A percentile compares a stretch with the other conserved stretches of the same genome.
phyloP scores from a whole-genome alignment of 2,113 vertebrate genomes.

The Phaethon lepturus region DNA sequence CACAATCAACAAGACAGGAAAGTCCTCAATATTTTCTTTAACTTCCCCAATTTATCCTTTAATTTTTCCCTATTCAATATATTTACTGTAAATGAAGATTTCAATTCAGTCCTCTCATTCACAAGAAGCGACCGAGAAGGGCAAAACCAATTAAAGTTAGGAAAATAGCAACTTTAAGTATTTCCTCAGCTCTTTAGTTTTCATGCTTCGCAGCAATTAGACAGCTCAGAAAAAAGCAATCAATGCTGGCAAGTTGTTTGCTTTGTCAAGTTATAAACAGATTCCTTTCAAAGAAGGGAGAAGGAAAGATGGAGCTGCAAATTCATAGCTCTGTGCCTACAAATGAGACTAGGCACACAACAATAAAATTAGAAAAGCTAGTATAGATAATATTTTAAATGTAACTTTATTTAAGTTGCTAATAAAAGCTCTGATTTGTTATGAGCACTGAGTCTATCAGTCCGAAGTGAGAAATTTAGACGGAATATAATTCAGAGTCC shows the following conservation, averaged over 20 bases:
- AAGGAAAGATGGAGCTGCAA: background rate
- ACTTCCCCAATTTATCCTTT: background rate
- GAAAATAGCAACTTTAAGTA: background rate
- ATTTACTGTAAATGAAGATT: background rate
- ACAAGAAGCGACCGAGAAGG: background rate
- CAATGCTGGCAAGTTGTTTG: background rate
- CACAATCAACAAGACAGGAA: background rate
- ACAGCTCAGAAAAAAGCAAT: background rate
- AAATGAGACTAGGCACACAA: background rate
- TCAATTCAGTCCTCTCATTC: background rate
- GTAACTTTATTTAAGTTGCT: background rate
- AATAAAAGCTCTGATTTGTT: background rate
- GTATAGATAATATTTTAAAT: background rate
- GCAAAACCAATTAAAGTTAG: background rate
- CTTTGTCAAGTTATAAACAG: background rate
- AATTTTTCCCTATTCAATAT: background rate
- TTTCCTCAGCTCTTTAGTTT: background rate
- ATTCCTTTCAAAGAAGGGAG: background rate
- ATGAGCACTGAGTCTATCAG: background rate
- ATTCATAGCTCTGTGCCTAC: background rate
- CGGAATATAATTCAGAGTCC: background rate
- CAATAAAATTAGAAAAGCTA: background rate
- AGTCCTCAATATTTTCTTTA: background rate
- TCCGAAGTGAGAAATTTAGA: background rate
- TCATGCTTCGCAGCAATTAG: background rate